phyloP scores from a whole-genome alignment of 2,113 vertebrate species.

The Sakesphorus luctuosus region DNA sequence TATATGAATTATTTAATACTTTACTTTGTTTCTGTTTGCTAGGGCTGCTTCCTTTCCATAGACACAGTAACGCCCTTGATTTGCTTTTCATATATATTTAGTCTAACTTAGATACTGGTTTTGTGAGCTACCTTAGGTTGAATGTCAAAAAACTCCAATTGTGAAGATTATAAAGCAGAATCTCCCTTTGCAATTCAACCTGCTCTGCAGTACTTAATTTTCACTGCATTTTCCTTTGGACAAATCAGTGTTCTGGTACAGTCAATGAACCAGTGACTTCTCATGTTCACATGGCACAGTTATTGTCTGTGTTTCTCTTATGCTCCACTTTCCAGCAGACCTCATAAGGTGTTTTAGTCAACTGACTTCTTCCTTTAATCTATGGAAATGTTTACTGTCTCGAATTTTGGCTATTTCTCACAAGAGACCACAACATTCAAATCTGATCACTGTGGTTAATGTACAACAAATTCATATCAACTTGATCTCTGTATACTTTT shows the following conservation, averaged over 20 bases:
- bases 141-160: not conserved
- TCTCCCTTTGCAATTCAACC: not conserved
- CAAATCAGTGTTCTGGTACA: not conserved
- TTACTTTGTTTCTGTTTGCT: slow-evolving; percentile 54
- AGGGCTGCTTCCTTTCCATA: not conserved
- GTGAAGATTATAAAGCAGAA: not conserved
- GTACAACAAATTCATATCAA: not conserved
- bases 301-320: not conserved
- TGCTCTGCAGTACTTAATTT: not conserved
- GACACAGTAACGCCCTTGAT: slow-evolving; percentile 48
- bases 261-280: not conserved
- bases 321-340: not conserved
- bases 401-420: not conserved
- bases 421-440: not conserved
- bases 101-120: slow-evolving; percentile 9
- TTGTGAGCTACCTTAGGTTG: not conserved
- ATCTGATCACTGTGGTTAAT: not conserved
- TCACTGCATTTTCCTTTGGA: not conserved
- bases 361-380: not conserved
- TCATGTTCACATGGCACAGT: not conserved
- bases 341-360: not conserved
- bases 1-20: slow-evolving; percentile 74
- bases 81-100: slow-evolving; percentile 41
- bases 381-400: not conserved
- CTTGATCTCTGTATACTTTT: not conserved